Evolutionary conservation across 2,113 vertebrate genomes (phyloP).

Genomic region (Indicator indicator): DNA sequence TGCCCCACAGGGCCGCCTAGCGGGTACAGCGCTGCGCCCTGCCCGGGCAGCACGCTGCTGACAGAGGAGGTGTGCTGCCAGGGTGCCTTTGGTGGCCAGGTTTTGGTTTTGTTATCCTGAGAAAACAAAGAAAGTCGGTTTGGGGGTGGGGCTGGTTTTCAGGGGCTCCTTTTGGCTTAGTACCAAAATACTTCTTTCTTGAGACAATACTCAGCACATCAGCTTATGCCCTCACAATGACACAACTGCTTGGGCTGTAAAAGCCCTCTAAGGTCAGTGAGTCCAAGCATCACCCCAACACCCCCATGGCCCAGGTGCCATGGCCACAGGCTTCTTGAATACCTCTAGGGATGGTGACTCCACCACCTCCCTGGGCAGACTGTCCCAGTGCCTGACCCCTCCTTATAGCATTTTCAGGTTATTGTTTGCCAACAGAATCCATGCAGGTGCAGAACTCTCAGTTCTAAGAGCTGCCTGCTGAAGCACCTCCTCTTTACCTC

Average conservation of each 20-base stretch:
- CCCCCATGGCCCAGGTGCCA: too few species aligned
- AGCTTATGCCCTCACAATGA: too few species aligned
- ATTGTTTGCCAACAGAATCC: not conserved
- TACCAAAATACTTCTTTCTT: not conserved
- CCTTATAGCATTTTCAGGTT: not conserved
- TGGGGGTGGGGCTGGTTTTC: not conserved
- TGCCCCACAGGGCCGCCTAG: constrained; percentile 89
- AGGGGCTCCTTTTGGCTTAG: not conserved
- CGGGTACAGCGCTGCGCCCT: constrained; percentile 88
- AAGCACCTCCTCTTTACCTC: not conserved
- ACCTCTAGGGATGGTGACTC: too few species aligned
- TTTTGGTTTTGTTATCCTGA: constrained; percentile 99
- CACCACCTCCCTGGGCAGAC: too few species aligned
- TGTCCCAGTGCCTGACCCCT: too few species aligned
- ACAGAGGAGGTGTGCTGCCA: constrained; percentile 90
- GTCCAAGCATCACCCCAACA: too few species aligned
- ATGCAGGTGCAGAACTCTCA: not conserved
- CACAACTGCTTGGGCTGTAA: too few species aligned
- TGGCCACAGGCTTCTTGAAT: too few species aligned
- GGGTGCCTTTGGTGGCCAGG: constrained; percentile 97
- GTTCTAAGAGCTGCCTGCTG: accelerated
- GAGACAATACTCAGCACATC: too few species aligned
- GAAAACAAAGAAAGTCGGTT: not conserved
- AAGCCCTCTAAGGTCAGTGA: too few species aligned
- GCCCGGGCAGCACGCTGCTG: constrained; percentile 85